Evolutionary conservation across 2,888 invertebrate species (phyloP).

Genomic region (Iselma pallidipennis): DNA sequence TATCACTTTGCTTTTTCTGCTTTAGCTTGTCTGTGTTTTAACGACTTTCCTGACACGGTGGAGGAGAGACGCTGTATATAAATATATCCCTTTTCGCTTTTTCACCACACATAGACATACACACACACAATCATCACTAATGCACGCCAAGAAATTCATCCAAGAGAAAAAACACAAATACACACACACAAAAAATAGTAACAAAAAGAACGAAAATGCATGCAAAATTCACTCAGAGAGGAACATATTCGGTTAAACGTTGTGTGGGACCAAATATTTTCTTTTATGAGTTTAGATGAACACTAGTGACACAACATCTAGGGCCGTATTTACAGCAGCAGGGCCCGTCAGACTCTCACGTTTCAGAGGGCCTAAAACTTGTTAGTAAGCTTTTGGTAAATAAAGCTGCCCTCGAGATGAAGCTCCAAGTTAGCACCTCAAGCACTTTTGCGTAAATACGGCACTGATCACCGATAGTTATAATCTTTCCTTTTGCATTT

Average conservation of each 20-base stretch:
- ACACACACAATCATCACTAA: slow-evolving; percentile 25
- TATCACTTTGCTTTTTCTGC: slow-evolving; percentile 45
- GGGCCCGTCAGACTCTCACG: too few species aligned
- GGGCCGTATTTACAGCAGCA: too few species aligned
- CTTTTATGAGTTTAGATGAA: too few species aligned
- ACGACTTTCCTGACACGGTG: slow-evolving; percentile 57
- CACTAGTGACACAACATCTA: too few species aligned
- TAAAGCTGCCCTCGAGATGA: too few species aligned
- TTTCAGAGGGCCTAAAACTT: too few species aligned
- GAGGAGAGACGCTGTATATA: slow-evolving; percentile 57
- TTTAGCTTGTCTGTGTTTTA: slow-evolving; percentile 45
- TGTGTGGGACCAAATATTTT: neutral
- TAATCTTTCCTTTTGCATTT: neutral
- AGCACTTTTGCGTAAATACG: too few species aligned
- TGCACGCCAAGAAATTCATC: slow-evolving; percentile 15
- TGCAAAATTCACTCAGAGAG: neutral
- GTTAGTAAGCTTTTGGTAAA: too few species aligned
- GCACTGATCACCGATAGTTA: neutral
- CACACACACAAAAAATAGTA: too few species aligned
- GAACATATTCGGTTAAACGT: neutral
- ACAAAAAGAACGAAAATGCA: neutral
- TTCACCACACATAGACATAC: too few species aligned
- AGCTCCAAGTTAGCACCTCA: too few species aligned
- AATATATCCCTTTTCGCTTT: slow-evolving; percentile 31
- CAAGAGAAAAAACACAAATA: slow-evolving; percentile 12